Evolutionary conservation across 2,797 vertebrate genomes (phyloP).

Genomic region (Calcarius lapponicus): DNA sequence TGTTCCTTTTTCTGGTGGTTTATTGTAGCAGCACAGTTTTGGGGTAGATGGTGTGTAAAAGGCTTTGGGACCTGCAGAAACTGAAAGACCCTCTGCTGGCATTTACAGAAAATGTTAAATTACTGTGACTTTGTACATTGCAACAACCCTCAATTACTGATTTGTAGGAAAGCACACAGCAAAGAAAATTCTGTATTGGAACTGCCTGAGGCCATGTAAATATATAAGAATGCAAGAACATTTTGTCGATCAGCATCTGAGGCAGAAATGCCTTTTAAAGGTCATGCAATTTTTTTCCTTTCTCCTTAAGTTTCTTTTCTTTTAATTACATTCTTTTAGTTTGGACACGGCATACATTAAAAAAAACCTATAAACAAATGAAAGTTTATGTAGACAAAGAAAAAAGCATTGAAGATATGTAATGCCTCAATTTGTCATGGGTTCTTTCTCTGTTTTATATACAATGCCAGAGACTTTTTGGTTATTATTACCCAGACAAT

Average conservation of each 20-base stretch:
- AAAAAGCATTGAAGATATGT: not conserved
- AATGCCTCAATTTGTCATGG: not conserved
- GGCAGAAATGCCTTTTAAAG: slow-evolving; percentile 60
- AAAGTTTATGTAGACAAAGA: not conserved
- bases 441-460: not conserved
- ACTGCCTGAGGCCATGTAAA: slow-evolving; percentile 45
- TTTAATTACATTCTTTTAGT: slow-evolving; percentile 1
- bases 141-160: slow-evolving; percentile 42
- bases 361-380: not conserved
- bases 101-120: slow-evolving; percentile 71
- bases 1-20: not conserved
- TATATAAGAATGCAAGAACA: slow-evolving; percentile 21
- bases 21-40: not conserved
- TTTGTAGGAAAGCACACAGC: slow-evolving; percentile 19
- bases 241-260: slow-evolving; percentile 33
- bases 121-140: slow-evolving; percentile 11
- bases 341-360: not conserved
- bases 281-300: not conserved
- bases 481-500: not conserved
- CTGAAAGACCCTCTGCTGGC: slow-evolving; percentile 39
- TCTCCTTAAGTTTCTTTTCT: not conserved
- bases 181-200: slow-evolving; percentile 47
- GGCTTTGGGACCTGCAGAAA: not conserved
- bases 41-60: not conserved
- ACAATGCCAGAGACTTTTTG: not conserved